Evolutionary conservation across 35 echinoderm and acorn worm species (phyloP), one percentile per base, ranked within the genome.

Genomic region (Anneissia japonica): DNA sequence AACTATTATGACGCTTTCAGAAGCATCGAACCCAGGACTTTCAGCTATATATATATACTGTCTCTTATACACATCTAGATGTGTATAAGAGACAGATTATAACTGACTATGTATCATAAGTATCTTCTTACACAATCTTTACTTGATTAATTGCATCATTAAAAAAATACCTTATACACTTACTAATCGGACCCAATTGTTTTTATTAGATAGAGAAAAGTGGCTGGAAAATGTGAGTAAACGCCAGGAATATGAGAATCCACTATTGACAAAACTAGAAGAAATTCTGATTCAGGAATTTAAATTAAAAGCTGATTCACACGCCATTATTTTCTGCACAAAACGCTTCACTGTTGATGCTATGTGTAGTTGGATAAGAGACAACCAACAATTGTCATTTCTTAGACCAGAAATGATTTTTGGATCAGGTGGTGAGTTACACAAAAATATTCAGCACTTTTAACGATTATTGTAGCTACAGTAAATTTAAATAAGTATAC

Each of bases 321-420:
- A 39, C 7, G 85, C 74, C 0, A 73, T 87, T 28, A 73, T 87
- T 4, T 87, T 87, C 34, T 40, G 36, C 28, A 37, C n/a, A n/a
- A 77, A 21, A 87, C 34, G 12, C 76, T 77, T 29, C 36, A 80
- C 28, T 38, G 74, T 23, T 77, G 74, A 0, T 39, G 33, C 29
- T 87, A 39, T 31, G n/a, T 87, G 85, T 77, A 79, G 36, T 39
- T 43, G 21, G 76, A 75, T 73, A 87, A 77, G 33, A 39, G 45
- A 5, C 39, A 87, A 78, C 46, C 85, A 31, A 73, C 85, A 40
- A 79, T 77, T 39, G 29, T 87, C n/a, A 79, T 0, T 2, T 0
- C 17, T 34, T 21, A 77, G 16, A 17, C 79, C 13, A 87, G n/a
- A 31, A 17, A 87, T 87, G 85, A 87, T 75, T 4, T 77, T 73